These are phyloP conservation scores for Apis florea DNA, from an alignment of 1,140 invertebrate genomes.

Conservation along the genomic window DNA sequence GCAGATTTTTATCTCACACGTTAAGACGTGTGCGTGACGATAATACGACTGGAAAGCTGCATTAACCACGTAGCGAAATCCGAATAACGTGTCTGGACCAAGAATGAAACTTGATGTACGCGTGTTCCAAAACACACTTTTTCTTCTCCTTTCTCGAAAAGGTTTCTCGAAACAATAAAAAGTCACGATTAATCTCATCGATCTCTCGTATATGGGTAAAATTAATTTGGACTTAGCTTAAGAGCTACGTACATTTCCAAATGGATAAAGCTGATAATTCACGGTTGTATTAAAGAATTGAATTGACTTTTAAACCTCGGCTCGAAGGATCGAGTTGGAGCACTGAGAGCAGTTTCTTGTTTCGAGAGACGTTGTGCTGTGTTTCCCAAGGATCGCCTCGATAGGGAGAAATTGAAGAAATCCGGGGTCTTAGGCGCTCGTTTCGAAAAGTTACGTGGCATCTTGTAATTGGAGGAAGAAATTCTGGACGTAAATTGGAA, in stretches of 20 bases:
- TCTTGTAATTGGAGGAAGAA: neutral
- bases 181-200: no score
- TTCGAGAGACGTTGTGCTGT: neutral
- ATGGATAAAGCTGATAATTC: neutral
- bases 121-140: neutral
- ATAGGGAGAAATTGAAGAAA: neutral
- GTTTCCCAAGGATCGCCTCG: neutral
- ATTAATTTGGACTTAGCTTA: neutral
- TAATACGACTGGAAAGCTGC: constrained; percentile 34
- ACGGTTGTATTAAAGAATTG: no score
- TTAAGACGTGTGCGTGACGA: constrained; percentile 49
- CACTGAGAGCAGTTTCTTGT: neutral
- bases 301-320: neutral
- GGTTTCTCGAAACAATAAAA: neutral
- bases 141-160: no score
- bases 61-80: constrained; percentile 2
- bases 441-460: neutral
- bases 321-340: no score
- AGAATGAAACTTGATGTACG: constrained; percentile 7
- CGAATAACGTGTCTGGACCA: constrained; percentile 4
- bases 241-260: neutral
- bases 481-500: neutral
- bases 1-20: constrained; percentile 50
- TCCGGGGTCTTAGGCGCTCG: neutral
- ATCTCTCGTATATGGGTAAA: neutral